Evolutionary conservation across 2,888 invertebrate genomes (phyloP).

Genomic region (Megastigmus dorsalis): DNA sequence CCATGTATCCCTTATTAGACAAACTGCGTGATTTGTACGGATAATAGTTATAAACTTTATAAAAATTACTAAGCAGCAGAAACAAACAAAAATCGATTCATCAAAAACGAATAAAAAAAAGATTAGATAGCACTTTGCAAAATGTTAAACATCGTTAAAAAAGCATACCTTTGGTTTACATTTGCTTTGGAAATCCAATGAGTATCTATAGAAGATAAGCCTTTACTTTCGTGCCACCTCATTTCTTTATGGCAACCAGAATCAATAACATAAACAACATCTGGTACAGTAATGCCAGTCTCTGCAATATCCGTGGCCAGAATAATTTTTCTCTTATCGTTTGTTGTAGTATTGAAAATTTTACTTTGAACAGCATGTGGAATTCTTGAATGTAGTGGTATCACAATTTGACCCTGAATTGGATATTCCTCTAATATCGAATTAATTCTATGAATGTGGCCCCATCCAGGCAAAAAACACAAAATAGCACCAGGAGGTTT

Average conservation of each 20-base stretch:
- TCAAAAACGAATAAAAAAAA: background rate
- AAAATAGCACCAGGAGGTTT: conserved; percentile 82
- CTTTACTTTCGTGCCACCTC: conserved; percentile 76
- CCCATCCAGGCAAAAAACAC: conserved; percentile 86
- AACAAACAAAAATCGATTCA: no score
- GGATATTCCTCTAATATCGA: conserved; percentile 72
- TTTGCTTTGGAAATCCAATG: conserved; percentile 81
- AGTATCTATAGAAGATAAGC: conserved; percentile 75
- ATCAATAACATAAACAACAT: conserved; percentile 83
- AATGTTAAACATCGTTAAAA: background rate
- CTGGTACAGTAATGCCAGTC: conserved; percentile 84
- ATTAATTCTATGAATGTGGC: conserved; percentile 79
- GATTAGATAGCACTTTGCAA: background rate
- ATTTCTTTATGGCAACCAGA: conserved; percentile 79
- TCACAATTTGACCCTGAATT: conserved; percentile 66
- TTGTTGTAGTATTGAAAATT: conserved; percentile 70
- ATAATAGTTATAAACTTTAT: no score
- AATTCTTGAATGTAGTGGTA: conserved; percentile 79
- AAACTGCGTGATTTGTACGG: no score
- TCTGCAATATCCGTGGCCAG: conserved; percentile 84
- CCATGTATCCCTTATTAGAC: no score
- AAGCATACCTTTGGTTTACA: conserved; percentile 76
- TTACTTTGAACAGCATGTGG: conserved; percentile 64
- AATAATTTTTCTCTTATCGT: conserved; percentile 80
- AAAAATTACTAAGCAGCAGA: no score